A percentile compares a stretch with the other conserved stretches of the same genome.
Evolutionary conservation across 2,113 vertebrate species (phyloP).

Genomic region (Seriola dumerili): DNA sequence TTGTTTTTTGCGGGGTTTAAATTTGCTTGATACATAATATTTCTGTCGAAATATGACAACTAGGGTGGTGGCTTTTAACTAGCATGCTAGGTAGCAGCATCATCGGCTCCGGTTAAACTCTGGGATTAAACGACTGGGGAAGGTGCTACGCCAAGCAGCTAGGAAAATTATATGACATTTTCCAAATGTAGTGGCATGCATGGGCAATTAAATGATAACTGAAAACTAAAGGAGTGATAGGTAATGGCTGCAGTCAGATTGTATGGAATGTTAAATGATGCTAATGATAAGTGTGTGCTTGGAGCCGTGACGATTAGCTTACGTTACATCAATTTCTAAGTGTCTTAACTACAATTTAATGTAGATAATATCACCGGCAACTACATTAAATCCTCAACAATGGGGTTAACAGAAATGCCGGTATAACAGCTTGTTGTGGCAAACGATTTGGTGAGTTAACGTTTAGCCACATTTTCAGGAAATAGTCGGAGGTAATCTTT

Average conservation of each 20-base stretch:
- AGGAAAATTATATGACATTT: not conserved
- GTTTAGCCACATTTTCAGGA: slow-evolving; percentile 19
- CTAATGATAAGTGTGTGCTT: not conserved
- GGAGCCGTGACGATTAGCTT: not conserved
- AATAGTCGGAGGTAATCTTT: slow-evolving; percentile 23
- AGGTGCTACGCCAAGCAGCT: not conserved
- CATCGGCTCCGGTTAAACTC: slow-evolving; percentile 36
- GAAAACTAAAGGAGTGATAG: not conserved
- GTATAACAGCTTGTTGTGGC: not conserved
- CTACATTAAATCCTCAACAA: not conserved
- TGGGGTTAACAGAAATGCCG: not conserved
- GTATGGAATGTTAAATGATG: not conserved
- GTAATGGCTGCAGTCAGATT: not conserved
- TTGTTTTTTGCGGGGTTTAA: not conserved
- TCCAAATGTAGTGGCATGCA: not conserved
- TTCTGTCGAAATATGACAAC: not conserved
- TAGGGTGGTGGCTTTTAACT: slow-evolving; percentile 63
- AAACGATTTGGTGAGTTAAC: not conserved
- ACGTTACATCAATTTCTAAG: not conserved
- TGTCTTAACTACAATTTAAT: not conserved
- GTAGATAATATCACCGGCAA: rapidly evolving
- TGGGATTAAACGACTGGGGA: slow-evolving; percentile 15
- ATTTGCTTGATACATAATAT: rapidly evolving
- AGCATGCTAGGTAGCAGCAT: slow-evolving; percentile 16
- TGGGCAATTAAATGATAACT: not conserved